Percentiles rank a stretch among this genome's conserved stretches.
Evolutionary conservation across 92 coral and sea anemone species (phyloP).

Genomic region (Bergia puertoricense): DNA sequence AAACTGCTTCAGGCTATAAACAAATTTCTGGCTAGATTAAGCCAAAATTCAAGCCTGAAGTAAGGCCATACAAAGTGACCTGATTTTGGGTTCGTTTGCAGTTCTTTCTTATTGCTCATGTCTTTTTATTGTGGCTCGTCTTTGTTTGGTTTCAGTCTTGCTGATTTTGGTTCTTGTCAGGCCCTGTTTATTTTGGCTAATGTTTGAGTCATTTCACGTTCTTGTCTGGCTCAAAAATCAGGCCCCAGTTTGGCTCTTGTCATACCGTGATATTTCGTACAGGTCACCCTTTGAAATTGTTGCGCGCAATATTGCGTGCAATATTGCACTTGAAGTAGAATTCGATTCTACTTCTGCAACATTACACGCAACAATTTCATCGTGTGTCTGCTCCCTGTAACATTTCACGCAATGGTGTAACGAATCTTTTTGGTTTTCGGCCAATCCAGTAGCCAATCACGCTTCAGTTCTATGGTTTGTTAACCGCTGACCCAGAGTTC

Average conservation of each 20-base stretch:
- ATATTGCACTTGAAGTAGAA: neutral
- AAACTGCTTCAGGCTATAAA: too few relatives aligned
- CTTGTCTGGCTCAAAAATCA: too few relatives aligned
- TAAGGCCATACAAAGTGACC: slow-evolving; percentile 4
- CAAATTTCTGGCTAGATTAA: neutral
- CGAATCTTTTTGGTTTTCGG: neutral
- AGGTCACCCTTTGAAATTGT: neutral
- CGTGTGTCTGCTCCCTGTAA: neutral
- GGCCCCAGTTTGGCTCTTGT: too few relatives aligned
- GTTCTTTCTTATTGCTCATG: slow-evolving; percentile 10
- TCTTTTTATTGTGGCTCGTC: neutral
- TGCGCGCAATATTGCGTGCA: neutral
- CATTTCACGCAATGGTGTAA: neutral
- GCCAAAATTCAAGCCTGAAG: neutral
- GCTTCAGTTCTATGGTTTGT: too few relatives aligned
- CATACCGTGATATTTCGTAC: too few relatives aligned
- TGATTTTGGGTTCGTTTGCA: slow-evolving; percentile 1
- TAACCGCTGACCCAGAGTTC: neutral
- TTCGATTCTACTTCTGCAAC: neutral
- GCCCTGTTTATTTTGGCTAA: slow-evolving; percentile 4
- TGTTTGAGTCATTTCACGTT: slow-evolving; percentile 23
- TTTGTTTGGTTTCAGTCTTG: slow-evolving; percentile 24
- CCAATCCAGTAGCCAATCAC: too few relatives aligned
- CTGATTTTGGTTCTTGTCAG: slow-evolving; percentile 19
- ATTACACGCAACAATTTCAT: neutral